A percentile compares a stretch with the other conserved stretches of the same genome.
These are phyloP conservation scores for Steinernema carpocapsae DNA, from an alignment of 2,888 invertebrate species.

Conservation along the genomic window DNA sequence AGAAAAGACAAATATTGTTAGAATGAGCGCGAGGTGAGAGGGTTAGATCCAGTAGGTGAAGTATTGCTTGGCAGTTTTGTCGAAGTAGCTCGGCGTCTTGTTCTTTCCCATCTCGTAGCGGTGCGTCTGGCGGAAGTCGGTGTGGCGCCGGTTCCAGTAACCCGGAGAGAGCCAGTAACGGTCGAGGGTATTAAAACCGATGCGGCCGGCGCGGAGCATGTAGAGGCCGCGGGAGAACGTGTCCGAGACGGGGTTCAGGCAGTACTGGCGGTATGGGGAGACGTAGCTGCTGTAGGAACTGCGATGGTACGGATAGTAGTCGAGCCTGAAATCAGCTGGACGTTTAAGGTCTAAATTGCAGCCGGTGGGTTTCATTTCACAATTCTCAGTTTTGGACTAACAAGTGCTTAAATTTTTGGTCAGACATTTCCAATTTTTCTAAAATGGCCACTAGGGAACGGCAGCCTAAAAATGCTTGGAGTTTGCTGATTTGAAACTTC, in stretches of 20 bases:
- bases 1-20: background rate
- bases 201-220: conserved; percentile 45
- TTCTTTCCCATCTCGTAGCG: conserved; percentile 13
- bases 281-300: conserved; percentile 31
- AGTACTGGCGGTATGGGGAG: conserved; percentile 19
- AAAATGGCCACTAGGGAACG: too few species aligned
- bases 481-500: too few species aligned
- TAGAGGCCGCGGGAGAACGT: conserved; percentile 23
- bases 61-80: conserved; percentile 33
- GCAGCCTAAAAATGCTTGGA: too few species aligned
- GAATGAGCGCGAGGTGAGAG: background rate
- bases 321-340: conserved; percentile 22
- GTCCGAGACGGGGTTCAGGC: conserved; percentile 17
- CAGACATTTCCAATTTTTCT: too few species aligned
- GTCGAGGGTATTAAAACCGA: conserved; percentile 54
- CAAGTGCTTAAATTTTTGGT: too few species aligned
- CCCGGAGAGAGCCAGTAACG: conserved; percentile 59
- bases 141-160: conserved; percentile 54
- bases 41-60: conserved; percentile 12
- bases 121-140: background rate
- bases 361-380: too few species aligned
- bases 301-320: conserved; percentile 20
- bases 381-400: too few species aligned
- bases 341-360: too few species aligned
- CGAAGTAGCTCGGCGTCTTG: conserved; percentile 6